These are phyloP conservation scores for Dasyurus viverrinus DNA, from an alignment of 2,113 vertebrate species.

Conservation along the genomic window DNA sequence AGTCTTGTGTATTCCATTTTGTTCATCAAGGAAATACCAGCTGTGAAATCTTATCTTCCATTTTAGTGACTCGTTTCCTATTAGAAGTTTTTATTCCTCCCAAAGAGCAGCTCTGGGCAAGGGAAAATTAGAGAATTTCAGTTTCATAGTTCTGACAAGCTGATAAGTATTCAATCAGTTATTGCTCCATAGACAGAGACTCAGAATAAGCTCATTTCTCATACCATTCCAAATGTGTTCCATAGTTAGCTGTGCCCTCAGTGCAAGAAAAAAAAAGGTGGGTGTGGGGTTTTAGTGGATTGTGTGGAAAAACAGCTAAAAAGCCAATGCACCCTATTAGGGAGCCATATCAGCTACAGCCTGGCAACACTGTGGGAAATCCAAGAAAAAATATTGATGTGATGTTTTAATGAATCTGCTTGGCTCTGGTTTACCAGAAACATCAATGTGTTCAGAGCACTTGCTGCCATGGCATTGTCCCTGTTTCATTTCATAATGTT, in stretches of 20 bases:
- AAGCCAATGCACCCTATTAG: conserved; percentile 58
- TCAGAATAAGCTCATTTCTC: conserved; percentile 69
- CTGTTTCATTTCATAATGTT: conserved; percentile 61
- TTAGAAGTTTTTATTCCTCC: conserved; percentile 83
- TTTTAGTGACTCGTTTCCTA: conserved; percentile 83
- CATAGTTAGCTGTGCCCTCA: conserved; percentile 63
- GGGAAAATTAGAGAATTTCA: conserved; percentile 75
- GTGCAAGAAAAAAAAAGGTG: conserved; percentile 54
- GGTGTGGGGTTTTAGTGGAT: background rate
- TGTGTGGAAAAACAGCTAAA: conserved; percentile 63
- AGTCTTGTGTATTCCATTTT: conserved; percentile 66
- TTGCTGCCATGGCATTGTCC: conserved; percentile 76
- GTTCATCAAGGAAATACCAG: conserved; percentile 80
- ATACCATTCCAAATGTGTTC: conserved; percentile 75
- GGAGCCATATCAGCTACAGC: conserved; percentile 64
- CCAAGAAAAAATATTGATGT: conserved; percentile 61
- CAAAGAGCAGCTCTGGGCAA: conserved; percentile 77
- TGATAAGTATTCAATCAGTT: conserved; percentile 80
- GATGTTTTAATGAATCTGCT: conserved; percentile 50
- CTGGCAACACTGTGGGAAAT: conserved; percentile 61
- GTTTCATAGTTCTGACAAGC: conserved; percentile 76
- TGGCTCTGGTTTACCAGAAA: conserved; percentile 67
- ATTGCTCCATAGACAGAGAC: conserved; percentile 64
- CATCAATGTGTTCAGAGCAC: conserved; percentile 56
- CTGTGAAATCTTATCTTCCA: conserved; percentile 84